Conservation (phyloP, 2,888 invertebrate genomes). For the Ophonus ardosiacus region DNA sequence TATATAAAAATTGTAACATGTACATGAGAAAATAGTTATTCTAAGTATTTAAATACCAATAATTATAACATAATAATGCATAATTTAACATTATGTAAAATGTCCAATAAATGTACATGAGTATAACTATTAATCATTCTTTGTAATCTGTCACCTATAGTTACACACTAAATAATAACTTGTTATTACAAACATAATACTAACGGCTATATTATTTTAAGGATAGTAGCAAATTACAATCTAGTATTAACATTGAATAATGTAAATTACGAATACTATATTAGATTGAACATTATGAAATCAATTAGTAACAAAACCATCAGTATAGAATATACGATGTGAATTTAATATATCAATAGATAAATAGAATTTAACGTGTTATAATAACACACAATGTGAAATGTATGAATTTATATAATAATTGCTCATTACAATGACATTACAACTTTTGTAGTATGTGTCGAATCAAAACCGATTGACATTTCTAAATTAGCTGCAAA, state of each 20-base stretch:
- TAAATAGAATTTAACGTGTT: background rate
- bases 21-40: background rate
- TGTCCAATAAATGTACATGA: background rate
- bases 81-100: background rate
- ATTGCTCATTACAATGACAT: background rate
- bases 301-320: background rate
- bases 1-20: background rate
- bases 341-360: slow-evolving; percentile 9
- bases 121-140: background rate
- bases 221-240: background rate
- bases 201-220: background rate
- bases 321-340: background rate
- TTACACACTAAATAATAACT: background rate
- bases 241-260: background rate
- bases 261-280: background rate
- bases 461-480: background rate
- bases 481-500: background rate
- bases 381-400: slow-evolving; percentile 1
- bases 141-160: background rate
- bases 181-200: background rate
- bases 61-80: background rate
- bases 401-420: background rate
- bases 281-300: background rate
- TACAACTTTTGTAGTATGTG: background rate
- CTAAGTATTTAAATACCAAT: background rate